Percentiles rank a stretch among this genome's conserved stretches.
phyloP scores from a whole-genome alignment of 2,113 vertebrate genomes.

The Eolophus roseicapilla region DNA sequence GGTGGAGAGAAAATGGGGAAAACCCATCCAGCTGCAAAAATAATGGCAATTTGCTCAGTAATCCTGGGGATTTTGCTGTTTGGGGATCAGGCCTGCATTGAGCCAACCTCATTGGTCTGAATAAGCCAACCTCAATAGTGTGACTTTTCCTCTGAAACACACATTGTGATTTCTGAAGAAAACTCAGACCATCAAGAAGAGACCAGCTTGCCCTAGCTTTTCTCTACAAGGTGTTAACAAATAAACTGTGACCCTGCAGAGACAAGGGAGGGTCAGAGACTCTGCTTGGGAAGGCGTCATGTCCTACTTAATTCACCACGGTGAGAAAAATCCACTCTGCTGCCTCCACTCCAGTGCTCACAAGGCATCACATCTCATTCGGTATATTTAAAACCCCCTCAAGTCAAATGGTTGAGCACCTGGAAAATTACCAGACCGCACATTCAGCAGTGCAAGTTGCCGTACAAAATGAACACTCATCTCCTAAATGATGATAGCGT shows the following conservation, averaged over 20 bases:
- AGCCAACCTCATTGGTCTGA: not conserved
- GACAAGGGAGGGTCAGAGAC: not conserved
- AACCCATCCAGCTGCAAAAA: not conserved
- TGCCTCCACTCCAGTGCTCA: not conserved
- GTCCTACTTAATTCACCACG: not conserved
- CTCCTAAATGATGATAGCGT: not conserved
- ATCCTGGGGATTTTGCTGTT: not conserved
- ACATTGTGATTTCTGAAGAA: not conserved
- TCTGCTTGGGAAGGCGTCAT: not conserved
- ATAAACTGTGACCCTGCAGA: not conserved
- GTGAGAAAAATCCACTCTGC: not conserved
- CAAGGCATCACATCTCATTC: conserved; percentile 5
- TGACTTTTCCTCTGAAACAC: not conserved
- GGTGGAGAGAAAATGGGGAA: not conserved
- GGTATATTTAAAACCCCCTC: not conserved
- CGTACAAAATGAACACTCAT: fast-evolving
- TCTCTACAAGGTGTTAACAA: not conserved
- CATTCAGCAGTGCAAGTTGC: fast-evolving
- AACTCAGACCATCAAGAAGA: not conserved
- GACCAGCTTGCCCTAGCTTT: not conserved
- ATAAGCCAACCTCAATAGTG: no score
- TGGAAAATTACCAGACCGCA: not conserved
- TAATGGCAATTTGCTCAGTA: not conserved
- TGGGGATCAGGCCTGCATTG: not conserved
- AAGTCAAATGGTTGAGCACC: not conserved